Evolutionary conservation across 1,140 invertebrate genomes (phyloP), one percentile per base, ranked within the genome.

Genomic region (Neodiprion virginianus): DNA sequence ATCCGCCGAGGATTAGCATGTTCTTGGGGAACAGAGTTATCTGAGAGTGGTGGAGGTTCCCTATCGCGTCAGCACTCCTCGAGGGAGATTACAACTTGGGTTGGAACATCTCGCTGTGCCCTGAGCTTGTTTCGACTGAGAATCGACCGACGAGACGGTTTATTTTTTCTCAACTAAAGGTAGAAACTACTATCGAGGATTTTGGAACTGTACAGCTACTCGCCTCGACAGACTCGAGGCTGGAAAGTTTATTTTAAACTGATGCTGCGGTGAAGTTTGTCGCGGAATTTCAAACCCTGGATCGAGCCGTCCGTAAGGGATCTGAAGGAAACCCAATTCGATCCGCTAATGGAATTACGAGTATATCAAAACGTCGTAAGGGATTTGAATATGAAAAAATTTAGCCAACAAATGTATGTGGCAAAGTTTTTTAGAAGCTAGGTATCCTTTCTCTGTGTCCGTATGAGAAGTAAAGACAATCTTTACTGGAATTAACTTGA

Each of bases 21-120:
- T 61, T 61, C 53, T 61, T 61, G 11, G 53, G 28, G 53, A 4
- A 61, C 11, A 61, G 28, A 61, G 53, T 61, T 61, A 61, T 61
- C 53, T 17, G 53, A 12, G 8, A 61, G 53, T 61, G 53, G 53
- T 61, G 53, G 11, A 3, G 53, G 11, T 17, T 17, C n/a, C 53
- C 53, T 61, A 61, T 61, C 53, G 53, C 53, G 53, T 61, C 53
- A 61, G 53, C 53, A 61, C 53, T 61, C 11, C 53, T 61, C 53
- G 8, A 0, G 53, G 53, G 8, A 17, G 53, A 61, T 61, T 61
- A 61, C 53, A 61, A 61, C 53, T 61, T 61, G n/a, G 53, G 11
- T 61, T 8, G 53, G 53, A 61, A 61, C 4, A 12, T 61, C 8
- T 40, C 28, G 28, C 28, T 5, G 53, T 61, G 53, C 4, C n/a